These are phyloP conservation scores for Halocynthia roretzi DNA, from an alignment of 23 tunicate species.

Conservation along the genomic window DNA sequence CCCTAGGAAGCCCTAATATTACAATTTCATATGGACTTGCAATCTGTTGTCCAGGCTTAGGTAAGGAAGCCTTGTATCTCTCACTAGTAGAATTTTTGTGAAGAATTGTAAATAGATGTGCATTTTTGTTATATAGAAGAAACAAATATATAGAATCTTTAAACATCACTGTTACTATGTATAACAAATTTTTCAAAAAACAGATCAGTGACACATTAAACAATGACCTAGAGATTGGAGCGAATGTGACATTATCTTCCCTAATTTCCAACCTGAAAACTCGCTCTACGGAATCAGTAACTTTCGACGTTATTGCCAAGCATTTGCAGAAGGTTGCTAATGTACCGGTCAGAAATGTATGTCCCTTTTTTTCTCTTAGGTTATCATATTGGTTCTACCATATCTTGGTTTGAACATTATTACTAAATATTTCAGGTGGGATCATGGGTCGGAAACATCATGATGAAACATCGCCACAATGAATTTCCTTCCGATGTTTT, in stretches of 20 bases:
- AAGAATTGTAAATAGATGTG: too few species aligned
- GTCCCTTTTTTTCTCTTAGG: not conserved
- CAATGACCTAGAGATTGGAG: not conserved
- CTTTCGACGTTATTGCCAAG: conserved; percentile 38
- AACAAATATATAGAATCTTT: too few species aligned
- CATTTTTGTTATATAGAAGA: too few species aligned
- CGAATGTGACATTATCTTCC: not conserved
- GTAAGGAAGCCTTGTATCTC: too few species aligned
- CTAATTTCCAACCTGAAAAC: not conserved
- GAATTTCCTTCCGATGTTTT: conserved; percentile 89
- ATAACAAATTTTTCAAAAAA: too few species aligned
- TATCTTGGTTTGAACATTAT: not conserved
- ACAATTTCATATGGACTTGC: too few species aligned
- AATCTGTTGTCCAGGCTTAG: too few species aligned
- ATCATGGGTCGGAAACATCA: conserved; percentile 88
- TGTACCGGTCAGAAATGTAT: conserved; percentile 74
- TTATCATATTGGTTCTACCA: not conserved
- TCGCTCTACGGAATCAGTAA: conserved; percentile 18
- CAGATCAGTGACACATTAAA: not conserved
- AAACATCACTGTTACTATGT: too few species aligned
- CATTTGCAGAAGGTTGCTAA: conserved; percentile 61
- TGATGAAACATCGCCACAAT: conserved; percentile 43
- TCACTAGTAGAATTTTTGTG: too few species aligned
- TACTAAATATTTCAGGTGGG: conserved; percentile 38
- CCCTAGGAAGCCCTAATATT: too few species aligned